Base-by-base conservation (phyloP, 2,888 invertebrate species). In the Epistrophe eligans region DNA sequence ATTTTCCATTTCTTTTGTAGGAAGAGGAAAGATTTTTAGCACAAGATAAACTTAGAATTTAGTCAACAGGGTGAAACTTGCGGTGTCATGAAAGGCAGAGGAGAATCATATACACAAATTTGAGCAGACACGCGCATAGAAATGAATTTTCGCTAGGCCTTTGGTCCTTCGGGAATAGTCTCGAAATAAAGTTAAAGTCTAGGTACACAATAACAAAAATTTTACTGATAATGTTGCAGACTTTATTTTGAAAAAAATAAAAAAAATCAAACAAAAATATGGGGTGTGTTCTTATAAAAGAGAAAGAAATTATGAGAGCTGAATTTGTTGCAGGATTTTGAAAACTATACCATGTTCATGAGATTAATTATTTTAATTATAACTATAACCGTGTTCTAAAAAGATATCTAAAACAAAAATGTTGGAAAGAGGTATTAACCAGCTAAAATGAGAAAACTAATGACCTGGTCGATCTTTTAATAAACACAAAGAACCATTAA, bases 121-220 rank as follows among this genome's bases (percentile, higher is more conserved):
- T 57, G 43, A 50, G 60, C 35, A 64, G 74, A 74, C 81, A 81
- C 71, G 85, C 85, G 85, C 81, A 74, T 74, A 57, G 52, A 70
- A 66, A 73, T 67, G 45, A 35, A 32, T 55, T 60, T 60, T 60
- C 28, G 45, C n/a, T 13, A 43, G 43, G 58, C 35, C 19, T 57
- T n/a, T 48, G 19, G 77, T 81, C 77, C 77, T 81, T 77, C 50
- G 77, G 73, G 85, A 85, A 81, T 52, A 64, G 66, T 84, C 79
- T 84, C 48, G 71, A 76, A 84, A 74, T 52, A 43, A 17, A 40
- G 38, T 84, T 71, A 24, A n/a, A 62, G 84, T 80, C 80, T 77
- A 72, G 60, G 79, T 67, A 67, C 67, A 67, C 66, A 74, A 84
- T 60, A 19, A 70, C 17, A 70, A 55, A 70, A 15, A n/a, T 6